These are phyloP conservation scores for Cheilosia vernalis DNA, from an alignment of 2,888 invertebrate genomes.

Conservation along the genomic window DNA sequence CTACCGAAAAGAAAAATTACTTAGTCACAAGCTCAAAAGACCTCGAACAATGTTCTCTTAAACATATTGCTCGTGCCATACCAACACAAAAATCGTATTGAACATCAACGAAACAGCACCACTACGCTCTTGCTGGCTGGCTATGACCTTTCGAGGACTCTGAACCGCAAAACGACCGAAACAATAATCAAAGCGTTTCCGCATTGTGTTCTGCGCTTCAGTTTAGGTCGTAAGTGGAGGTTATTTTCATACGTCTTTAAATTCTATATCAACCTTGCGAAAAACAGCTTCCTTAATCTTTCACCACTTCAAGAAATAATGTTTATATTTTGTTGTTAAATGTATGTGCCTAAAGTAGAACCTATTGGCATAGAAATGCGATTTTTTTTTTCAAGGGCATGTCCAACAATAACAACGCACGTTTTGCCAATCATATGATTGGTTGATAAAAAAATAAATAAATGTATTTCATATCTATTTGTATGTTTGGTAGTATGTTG, in stretches of 20 bases:
- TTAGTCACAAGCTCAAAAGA: slow-evolving; percentile 61
- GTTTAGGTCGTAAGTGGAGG: slow-evolving; percentile 45
- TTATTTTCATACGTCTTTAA: slow-evolving; percentile 27
- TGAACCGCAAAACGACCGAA: slow-evolving; percentile 52
- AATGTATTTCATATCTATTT: slow-evolving; percentile 20
- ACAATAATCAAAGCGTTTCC: slow-evolving; percentile 57
- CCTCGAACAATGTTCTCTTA: slow-evolving; percentile 47
- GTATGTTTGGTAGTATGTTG: neutral
- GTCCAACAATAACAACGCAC: slow-evolving; percentile 43
- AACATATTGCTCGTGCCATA: slow-evolving; percentile 9
- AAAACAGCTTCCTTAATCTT: slow-evolving; percentile 71
- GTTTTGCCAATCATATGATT: slow-evolving; percentile 33
- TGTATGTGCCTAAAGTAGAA: slow-evolving; percentile 13
- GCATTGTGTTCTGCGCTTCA: slow-evolving; percentile 56
- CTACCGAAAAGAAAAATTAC: neutral
- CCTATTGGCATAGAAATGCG: slow-evolving; percentile 24
- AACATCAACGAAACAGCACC: neutral
- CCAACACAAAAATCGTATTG: slow-evolving; percentile 19
- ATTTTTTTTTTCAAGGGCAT: slow-evolving; percentile 53
- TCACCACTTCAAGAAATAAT: slow-evolving; percentile 7
- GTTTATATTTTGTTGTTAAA: too few species aligned
- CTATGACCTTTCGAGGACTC: slow-evolving; percentile 70
- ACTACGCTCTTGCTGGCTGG: slow-evolving; percentile 5
- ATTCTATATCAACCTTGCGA: slow-evolving; percentile 56
- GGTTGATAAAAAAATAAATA: slow-evolving; percentile 36